These are phyloP conservation scores for Temnothorax curvispinosus DNA, from an alignment of 1,140 invertebrate species.

Conservation along the genomic window DNA sequence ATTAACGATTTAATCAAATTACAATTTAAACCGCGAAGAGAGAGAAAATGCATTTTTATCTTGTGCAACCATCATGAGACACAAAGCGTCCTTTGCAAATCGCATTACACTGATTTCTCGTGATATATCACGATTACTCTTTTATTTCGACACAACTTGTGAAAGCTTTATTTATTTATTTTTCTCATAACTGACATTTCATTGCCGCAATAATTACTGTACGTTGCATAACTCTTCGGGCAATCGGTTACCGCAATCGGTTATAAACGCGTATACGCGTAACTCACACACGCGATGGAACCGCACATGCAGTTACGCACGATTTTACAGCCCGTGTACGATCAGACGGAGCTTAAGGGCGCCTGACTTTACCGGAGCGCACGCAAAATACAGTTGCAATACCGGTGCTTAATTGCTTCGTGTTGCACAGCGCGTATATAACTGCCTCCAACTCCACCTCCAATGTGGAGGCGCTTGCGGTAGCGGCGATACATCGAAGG, in stretches of 20 bases:
- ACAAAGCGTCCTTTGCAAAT: background rate
- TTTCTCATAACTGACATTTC: background rate
- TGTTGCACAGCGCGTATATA: conserved; percentile 40
- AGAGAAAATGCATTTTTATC: background rate
- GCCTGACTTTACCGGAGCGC: conserved; percentile 14
- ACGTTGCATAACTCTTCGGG: background rate
- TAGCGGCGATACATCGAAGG: conserved; percentile 47
- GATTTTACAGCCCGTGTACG: conserved; percentile 16
- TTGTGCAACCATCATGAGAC: background rate
- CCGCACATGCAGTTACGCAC: background rate
- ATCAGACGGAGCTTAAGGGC: conserved; percentile 4
- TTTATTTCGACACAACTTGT: background rate
- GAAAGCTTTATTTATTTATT: background rate
- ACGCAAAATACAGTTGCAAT: conserved; percentile 41
- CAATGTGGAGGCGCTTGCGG: conserved; percentile 51
- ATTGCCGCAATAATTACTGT: background rate
- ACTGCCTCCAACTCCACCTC: conserved; percentile 20
- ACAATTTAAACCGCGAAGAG: background rate
- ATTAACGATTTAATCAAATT: background rate
- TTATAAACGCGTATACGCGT: background rate
- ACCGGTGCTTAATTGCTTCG: conserved; percentile 55
- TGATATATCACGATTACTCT: background rate
- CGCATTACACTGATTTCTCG: background rate
- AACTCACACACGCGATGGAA: background rate
- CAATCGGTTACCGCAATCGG: background rate